phyloP scores from a whole-genome alignment of 2,113 vertebrate species.

The Himantopus leucocephalus region DNA sequence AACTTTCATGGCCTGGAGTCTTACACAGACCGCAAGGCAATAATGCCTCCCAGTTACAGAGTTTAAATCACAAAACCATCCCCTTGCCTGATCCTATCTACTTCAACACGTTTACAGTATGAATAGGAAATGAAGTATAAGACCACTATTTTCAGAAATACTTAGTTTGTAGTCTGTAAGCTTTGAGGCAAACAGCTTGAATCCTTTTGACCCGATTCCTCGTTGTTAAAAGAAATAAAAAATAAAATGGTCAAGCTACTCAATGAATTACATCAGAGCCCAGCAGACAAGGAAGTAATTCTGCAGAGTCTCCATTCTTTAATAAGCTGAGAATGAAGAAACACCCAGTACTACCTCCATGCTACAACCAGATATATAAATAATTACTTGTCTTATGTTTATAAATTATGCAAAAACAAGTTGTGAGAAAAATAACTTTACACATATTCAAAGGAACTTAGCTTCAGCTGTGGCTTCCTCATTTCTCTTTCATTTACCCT shows the following conservation, averaged over 20 bases:
- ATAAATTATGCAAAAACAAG: background rate
- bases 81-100: background rate
- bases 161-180: background rate
- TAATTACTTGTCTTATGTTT: background rate
- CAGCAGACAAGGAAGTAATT: background rate
- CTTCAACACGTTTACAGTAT: background rate
- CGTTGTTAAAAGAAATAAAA: background rate
- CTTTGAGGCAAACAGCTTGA: background rate
- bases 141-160: background rate
- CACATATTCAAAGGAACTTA: background rate
- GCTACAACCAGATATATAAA: background rate
- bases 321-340: background rate
- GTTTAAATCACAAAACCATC: background rate
- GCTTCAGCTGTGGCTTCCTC: background rate
- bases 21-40: background rate
- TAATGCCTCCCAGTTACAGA: background rate
- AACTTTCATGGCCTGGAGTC: background rate
- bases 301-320: background rate
- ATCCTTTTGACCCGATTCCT: background rate
- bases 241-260: background rate
- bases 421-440: background rate
- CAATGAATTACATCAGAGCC: background rate
- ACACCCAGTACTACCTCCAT: background rate
- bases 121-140: background rate
- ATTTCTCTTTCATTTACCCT: background rate